These are phyloP conservation scores for Lophius piscatorius DNA, from an alignment of 2,113 vertebrate species.

Conservation along the genomic window DNA sequence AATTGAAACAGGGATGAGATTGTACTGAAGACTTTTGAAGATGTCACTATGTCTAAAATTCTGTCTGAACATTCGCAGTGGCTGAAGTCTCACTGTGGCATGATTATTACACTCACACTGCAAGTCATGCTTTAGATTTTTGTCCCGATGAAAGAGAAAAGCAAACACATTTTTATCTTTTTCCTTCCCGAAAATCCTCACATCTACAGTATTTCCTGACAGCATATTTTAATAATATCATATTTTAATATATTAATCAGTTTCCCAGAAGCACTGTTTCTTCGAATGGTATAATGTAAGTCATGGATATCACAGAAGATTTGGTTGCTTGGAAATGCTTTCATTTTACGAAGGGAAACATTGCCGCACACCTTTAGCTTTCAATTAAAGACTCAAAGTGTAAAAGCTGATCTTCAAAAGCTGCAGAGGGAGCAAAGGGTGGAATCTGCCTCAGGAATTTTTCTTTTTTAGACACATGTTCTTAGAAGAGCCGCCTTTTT, in stretches of 20 bases:
- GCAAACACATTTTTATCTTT: neutral
- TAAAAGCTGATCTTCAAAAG: slow-evolving; percentile 4
- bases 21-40: neutral
- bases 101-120: neutral
- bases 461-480: too few species aligned
- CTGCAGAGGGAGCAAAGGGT: neutral
- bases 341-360: too few species aligned
- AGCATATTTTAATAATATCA: slow-evolving; percentile 2
- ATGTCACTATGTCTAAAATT: neutral
- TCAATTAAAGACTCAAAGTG: neutral
- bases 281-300: too few species aligned
- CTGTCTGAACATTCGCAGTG: neutral
- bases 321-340: too few species aligned
- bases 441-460: neutral
- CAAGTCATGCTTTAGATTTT: neutral
- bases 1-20: neutral
- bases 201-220: slow-evolving; percentile 23
- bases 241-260: neutral
- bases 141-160: neutral
- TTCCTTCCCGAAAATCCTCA: neutral
- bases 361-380: neutral
- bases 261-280: too few species aligned
- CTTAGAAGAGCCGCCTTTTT: neutral
- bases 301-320: too few species aligned
- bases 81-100: neutral